phyloP scores from a whole-genome alignment of 2,888 invertebrate species.

The Ischnura elegans region DNA sequence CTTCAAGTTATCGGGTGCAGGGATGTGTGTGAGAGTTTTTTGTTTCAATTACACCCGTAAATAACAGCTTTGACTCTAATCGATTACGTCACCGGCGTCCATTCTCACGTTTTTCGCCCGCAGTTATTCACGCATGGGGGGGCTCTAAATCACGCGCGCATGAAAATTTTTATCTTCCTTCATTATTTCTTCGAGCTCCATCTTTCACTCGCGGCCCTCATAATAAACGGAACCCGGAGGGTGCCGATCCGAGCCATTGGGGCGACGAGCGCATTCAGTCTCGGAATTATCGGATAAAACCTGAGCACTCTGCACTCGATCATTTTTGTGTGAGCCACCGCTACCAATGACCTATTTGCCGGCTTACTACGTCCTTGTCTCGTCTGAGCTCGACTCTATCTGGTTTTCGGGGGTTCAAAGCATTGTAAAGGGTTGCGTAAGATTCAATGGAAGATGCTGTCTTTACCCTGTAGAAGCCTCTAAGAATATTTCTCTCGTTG shows the following conservation, averaged over 20 bases:
- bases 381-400: too few species aligned
- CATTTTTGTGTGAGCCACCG: too few species aligned
- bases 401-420: too few species aligned
- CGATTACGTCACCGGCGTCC: slow-evolving; percentile 30
- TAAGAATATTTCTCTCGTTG: too few species aligned
- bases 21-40: neutral
- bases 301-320: too few species aligned
- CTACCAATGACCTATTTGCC: too few species aligned
- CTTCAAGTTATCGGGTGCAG: neutral
- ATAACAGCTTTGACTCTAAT: slow-evolving; percentile 28
- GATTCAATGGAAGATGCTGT: too few species aligned
- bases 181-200: neutral
- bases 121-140: slow-evolving; percentile 21
- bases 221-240: neutral
- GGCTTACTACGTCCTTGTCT: too few species aligned
- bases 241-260: neutral
- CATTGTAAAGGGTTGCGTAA: too few species aligned
- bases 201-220: neutral
- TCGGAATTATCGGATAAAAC: neutral
- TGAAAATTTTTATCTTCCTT: neutral
- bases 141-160: neutral
- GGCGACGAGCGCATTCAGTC: neutral
- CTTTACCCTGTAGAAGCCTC: too few species aligned
- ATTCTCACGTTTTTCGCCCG: slow-evolving; percentile 10
- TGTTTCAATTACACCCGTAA: slow-evolving; percentile 14